These are phyloP conservation scores for Marisa cornuarietis DNA, from an alignment of 1,140 invertebrate species.

Conservation along the genomic window DNA sequence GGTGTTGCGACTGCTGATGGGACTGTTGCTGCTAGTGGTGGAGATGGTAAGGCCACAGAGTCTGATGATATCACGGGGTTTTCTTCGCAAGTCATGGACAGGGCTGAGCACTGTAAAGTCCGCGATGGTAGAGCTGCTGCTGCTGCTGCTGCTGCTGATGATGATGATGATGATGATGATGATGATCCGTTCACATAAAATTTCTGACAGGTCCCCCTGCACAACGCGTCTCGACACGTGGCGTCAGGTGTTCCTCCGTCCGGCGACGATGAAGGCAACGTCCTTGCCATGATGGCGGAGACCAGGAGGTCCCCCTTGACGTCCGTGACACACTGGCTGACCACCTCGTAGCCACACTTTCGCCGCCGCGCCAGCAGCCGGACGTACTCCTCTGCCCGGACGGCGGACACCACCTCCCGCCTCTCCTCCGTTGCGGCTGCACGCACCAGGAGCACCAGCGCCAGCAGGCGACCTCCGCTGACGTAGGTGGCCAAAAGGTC, in stretches of 20 bases:
- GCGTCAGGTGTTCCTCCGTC: too few species aligned
- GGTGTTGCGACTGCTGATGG: too few species aligned
- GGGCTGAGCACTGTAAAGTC: too few species aligned
- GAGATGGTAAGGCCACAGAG: too few species aligned
- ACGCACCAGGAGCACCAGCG: not conserved
- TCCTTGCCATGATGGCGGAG: slow-evolving; percentile 12
- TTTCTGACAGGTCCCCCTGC: too few species aligned
- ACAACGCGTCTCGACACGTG: too few species aligned
- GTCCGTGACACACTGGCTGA: slow-evolving; percentile 14
- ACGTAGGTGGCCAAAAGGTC: slow-evolving; percentile 2
- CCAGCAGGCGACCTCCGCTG: not conserved
- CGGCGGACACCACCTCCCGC: not conserved
- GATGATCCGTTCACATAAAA: too few species aligned
- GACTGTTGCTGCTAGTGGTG: too few species aligned
- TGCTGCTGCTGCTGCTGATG: too few species aligned
- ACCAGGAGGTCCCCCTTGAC: not conserved
- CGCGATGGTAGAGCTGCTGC: too few species aligned
- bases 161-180: too few species aligned
- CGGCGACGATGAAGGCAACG: too few species aligned
- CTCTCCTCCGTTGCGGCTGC: not conserved
- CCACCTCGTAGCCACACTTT: slow-evolving; percentile 8
- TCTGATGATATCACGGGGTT: slow-evolving; percentile 6
- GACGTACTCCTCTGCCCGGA: slow-evolving; percentile 3
- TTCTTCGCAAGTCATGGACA: not conserved
- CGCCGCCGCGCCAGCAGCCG: not conserved